phyloP scores from a whole-genome alignment of 2,888 invertebrate species.

The Smittia aterrima region DNA sequence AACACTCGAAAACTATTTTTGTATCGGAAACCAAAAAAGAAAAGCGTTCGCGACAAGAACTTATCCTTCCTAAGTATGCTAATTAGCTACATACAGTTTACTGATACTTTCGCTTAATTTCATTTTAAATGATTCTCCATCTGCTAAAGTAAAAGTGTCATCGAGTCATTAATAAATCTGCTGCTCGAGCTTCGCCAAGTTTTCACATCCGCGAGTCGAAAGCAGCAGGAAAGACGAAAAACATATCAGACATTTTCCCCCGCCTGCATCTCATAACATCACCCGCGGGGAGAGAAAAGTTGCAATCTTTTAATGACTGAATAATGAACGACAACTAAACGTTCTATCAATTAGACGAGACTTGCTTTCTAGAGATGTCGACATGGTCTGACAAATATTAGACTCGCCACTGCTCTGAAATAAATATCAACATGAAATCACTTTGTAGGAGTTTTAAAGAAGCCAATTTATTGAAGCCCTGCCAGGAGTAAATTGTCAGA shows the following conservation, averaged over 20 bases:
- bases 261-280: background rate
- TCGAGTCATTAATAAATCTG: background rate
- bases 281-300: background rate
- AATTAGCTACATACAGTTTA: background rate
- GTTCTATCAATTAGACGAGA: background rate
- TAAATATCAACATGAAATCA: background rate
- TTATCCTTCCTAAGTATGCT: background rate
- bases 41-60: background rate
- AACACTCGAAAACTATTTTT: background rate
- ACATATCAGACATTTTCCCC: background rate
- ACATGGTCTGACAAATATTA: background rate
- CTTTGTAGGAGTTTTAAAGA: constrained; percentile 1
- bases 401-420: constrained; percentile 15
- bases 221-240: background rate
- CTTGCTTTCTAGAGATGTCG: background rate
- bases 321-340: background rate
- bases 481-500: background rate
- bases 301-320: constrained; percentile 9
- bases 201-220: background rate
- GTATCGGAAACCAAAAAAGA: background rate
- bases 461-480: background rate
- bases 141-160: background rate
- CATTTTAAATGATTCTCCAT: background rate
- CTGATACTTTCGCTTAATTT: background rate
- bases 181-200: background rate